A percentile compares a stretch with the other conserved stretches of the same genome.
Conservation (phyloP, 2,888 invertebrate genomes). For the Labia minor region DNA sequence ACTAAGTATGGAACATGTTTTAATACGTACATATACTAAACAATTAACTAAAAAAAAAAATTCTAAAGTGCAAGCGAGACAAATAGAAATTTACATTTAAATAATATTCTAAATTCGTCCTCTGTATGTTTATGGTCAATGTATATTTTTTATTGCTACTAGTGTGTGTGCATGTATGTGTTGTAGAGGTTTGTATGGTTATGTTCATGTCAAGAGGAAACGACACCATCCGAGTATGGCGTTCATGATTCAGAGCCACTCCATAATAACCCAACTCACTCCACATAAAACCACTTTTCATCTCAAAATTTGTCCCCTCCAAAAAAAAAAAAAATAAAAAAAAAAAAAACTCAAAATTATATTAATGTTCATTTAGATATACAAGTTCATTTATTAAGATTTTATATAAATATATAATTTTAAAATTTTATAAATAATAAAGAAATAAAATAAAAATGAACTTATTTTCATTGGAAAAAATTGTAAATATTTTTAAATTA, state of each 20-base stretch:
- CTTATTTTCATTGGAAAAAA: too few relatives aligned
- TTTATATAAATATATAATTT: too few relatives aligned
- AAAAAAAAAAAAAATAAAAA: too few relatives aligned
- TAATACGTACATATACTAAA: not conserved
- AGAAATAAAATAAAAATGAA: too few relatives aligned
- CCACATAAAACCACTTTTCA: not conserved
- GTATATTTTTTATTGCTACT: not conserved
- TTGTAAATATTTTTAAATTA: too few relatives aligned
- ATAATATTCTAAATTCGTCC: not conserved
- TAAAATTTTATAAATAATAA: too few relatives aligned
- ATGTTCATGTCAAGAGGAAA: not conserved
- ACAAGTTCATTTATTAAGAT: too few relatives aligned
- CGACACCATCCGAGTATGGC: not conserved
- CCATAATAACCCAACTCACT: too few relatives aligned
- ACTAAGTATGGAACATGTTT: not conserved
- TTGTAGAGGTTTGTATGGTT: not conserved
- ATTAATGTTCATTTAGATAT: not conserved
- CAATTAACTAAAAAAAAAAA: not conserved
- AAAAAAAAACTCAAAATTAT: not conserved
- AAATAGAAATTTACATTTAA: not conserved
- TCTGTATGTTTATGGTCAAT: constrained; percentile 1
- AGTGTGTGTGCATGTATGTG: not conserved
- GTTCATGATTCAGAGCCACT: too few relatives aligned
- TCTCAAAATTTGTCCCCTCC: not conserved
- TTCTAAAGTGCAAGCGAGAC: not conserved